Percentiles rank a stretch among this genome's conserved stretches.
Evolutionary conservation across 1,140 invertebrate species (phyloP).

Genomic region (Elysia chlorotica): DNA sequence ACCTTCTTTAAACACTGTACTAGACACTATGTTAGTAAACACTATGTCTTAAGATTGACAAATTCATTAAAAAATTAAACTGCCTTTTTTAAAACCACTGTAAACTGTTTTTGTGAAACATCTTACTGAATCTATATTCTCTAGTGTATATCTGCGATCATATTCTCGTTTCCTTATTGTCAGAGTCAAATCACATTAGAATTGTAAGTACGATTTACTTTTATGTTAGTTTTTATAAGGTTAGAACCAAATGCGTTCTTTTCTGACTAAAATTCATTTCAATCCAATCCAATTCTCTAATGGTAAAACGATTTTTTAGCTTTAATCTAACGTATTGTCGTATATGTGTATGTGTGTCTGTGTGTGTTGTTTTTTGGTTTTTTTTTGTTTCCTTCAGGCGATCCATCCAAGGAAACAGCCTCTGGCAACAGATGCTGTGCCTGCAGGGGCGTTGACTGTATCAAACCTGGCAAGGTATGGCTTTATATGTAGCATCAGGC

Average conservation of each 20-base stretch:
- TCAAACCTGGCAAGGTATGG: constrained; percentile 9
- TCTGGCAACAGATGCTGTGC: constrained; percentile 17
- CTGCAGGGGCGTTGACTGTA: constrained; percentile 1
- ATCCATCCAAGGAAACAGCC: neutral
- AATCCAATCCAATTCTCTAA: too few species aligned
- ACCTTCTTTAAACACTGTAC: neutral
- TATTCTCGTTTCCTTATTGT: too few species aligned
- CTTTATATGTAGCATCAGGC: neutral
- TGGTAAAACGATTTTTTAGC: neutral
- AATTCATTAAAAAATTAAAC: too few species aligned
- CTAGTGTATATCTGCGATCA: too few species aligned
- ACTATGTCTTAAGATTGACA: too few species aligned
- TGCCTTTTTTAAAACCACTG: too few species aligned
- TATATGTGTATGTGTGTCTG: neutral
- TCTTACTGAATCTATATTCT: too few species aligned
- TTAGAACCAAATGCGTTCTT: neutral
- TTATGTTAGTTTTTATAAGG: neutral
- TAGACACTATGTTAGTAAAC: neutral
- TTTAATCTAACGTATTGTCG: neutral
- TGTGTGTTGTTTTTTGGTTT: neutral
- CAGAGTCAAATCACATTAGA: too few species aligned
- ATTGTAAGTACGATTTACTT: too few species aligned
- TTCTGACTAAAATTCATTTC: too few species aligned
- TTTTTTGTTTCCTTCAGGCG: neutral
- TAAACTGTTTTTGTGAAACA: too few species aligned